Evolutionary conservation across 1,140 invertebrate genomes (phyloP), one percentile per base, ranked within the genome.

Genomic region (Aporrectodea caliginosa): DNA sequence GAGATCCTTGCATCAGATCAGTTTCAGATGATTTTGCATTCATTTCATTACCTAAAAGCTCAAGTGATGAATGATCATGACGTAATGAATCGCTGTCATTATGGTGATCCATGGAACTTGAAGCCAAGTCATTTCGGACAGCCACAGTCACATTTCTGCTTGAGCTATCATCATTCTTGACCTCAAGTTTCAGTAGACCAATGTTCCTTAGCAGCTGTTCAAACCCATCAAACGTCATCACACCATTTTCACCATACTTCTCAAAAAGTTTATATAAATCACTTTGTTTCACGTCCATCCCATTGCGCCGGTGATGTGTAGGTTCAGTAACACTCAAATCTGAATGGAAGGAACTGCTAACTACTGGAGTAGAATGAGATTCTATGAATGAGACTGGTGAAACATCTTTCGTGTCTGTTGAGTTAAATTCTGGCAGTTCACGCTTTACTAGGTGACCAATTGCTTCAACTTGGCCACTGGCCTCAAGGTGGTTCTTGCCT

Each of bases 141-240:
- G n/a, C n/a, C n/a, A n/a, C n/a, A n/a, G n/a, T n/a, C n/a, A n/a
- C n/a, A n/a, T 58, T 22, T 12, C 43, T 58, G 43, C 22, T 58
- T 58, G 6, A 6, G 22, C 6, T 58, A 58, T 12, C 22, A 12
- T 22, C 22, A 22, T 58, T 22, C 43, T 58, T 58, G 6, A 58
- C 43, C 22, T 58, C 43, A 58, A 58, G 6, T 58, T 58, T 22
- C 22, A 22, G 6, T 58, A 83, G 68, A 16, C 82, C 82, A 1
- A 83, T 30, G 31, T 77, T 83, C 34, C 82, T 79, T 32, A 83
- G 30, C 1, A 83, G 76, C 71, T 82, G 82, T 43, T 83, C 82
- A 71, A 83, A 83, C 27, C 83, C 83, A 81, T 83, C 83, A 16
- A 82, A 82, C 1, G 82, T 83, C 74, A 83, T 82, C 29, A 81